A percentile compares a stretch with the other conserved stretches of the same genome.
Evolutionary conservation across 37 sponge, comb jelly and placozoan species (phyloP).

Genomic region (Spongia lamella): DNA sequence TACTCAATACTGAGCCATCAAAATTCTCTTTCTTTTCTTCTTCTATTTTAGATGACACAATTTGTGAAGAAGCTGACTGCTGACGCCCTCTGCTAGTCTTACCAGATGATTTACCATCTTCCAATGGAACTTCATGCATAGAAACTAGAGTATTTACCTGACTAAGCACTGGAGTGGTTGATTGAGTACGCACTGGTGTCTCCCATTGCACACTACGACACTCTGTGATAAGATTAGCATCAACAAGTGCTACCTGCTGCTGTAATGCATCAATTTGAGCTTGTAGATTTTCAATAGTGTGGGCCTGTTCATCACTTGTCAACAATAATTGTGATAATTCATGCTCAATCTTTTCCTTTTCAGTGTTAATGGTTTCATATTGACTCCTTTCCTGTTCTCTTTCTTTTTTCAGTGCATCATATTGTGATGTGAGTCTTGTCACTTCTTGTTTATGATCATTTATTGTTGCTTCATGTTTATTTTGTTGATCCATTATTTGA

Average conservation of each 20-base stretch:
- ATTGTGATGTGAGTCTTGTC: not conserved
- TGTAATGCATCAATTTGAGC: not conserved
- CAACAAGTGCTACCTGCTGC: not conserved
- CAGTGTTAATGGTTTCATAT: not conserved
- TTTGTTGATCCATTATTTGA: conserved; percentile 35
- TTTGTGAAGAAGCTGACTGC: no score
- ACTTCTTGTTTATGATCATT: conserved; percentile 10
- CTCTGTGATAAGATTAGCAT: no score
- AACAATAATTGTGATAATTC: not conserved
- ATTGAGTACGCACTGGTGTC: no score
- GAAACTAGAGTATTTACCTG: no score
- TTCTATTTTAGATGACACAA: no score
- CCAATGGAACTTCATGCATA: no score
- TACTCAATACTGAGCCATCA: not conserved
- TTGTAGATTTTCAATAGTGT: not conserved
- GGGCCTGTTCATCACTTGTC: not conserved
- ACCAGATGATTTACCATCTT: no score
- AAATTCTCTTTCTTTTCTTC: not conserved
- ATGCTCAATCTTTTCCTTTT: not conserved
- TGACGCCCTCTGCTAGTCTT: no score
- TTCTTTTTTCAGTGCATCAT: not conserved
- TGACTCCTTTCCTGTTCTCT: not conserved
- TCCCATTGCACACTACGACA: no score
- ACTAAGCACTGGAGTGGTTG: no score
- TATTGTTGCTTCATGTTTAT: conserved; percentile 11